Percentiles rank a stretch among this genome's conserved stretches.
phyloP scores from a whole-genome alignment of 92 coral and sea anemone species.

The Parazoanthus swiftii region DNA sequence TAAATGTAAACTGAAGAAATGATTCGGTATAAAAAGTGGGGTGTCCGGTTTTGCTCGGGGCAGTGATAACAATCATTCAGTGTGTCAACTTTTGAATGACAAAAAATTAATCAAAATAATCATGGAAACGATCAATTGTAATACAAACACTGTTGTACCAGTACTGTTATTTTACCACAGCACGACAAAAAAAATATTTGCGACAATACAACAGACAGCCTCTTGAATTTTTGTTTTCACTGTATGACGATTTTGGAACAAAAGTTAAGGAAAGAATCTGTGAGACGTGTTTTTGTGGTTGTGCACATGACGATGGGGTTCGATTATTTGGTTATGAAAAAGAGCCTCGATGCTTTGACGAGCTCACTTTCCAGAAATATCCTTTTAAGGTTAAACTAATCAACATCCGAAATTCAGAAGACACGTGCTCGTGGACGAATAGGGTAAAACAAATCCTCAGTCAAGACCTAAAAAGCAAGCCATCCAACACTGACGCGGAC shows the following conservation, averaged over 20 bases:
- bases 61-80: neutral
- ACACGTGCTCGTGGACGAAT: neutral
- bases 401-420: neutral
- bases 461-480: neutral
- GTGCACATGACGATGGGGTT: neutral
- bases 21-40: neutral
- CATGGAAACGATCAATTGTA: neutral
- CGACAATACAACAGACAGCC: neutral
- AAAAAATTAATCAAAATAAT: neutral
- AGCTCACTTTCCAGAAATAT: neutral
- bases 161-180: neutral
- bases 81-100: neutral
- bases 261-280: neutral
- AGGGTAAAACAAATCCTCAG: neutral
- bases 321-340: neutral
- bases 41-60: neutral
- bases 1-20: neutral
- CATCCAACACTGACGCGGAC: neutral
- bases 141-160: neutral
- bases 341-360: neutral
- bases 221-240: neutral
- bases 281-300: neutral
- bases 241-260: neutral
- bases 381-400: conserved; percentile 1
- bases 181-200: neutral